phyloP scores from a whole-genome alignment of 2,888 invertebrate species.

The Epinotia demarniana region DNA sequence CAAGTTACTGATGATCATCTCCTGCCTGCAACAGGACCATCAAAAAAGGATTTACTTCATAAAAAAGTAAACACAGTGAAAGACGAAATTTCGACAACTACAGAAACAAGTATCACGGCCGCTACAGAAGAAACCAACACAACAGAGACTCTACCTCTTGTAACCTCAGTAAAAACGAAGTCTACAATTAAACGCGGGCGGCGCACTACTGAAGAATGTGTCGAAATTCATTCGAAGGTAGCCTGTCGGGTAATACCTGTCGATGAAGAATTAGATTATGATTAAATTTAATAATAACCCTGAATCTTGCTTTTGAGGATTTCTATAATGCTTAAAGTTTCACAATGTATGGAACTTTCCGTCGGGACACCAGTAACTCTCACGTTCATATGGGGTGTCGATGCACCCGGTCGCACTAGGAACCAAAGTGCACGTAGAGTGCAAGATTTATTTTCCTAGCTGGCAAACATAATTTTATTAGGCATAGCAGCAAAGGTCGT shows the following conservation, averaged over 20 bases:
- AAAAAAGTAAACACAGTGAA: not conserved
- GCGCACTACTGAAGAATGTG: constrained; percentile 20
- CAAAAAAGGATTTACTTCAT: not conserved
- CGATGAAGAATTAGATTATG: constrained; percentile 19
- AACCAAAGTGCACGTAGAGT: no score
- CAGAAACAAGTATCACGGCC: not conserved
- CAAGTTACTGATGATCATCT: not conserved
- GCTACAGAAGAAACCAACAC: not conserved
- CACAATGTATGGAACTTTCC: no score
- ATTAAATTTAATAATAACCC: not conserved
- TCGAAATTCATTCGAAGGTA: constrained; percentile 11
- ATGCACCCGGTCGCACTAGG: no score
- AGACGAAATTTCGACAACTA: not conserved
- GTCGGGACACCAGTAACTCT: no score
- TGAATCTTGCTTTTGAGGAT: no score
- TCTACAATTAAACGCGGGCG: not conserved
- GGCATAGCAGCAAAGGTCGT: no score
- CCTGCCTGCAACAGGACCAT: not conserved
- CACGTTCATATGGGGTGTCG: no score
- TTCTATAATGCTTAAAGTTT: no score
- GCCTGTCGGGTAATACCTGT: constrained; percentile 19
- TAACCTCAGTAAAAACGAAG: not conserved
- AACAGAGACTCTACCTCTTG: not conserved
- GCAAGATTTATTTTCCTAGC: no score
- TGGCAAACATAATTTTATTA: no score